Evolutionary conservation across 1,140 invertebrate species (phyloP).

Genomic region (Halesus radiatus): DNA sequence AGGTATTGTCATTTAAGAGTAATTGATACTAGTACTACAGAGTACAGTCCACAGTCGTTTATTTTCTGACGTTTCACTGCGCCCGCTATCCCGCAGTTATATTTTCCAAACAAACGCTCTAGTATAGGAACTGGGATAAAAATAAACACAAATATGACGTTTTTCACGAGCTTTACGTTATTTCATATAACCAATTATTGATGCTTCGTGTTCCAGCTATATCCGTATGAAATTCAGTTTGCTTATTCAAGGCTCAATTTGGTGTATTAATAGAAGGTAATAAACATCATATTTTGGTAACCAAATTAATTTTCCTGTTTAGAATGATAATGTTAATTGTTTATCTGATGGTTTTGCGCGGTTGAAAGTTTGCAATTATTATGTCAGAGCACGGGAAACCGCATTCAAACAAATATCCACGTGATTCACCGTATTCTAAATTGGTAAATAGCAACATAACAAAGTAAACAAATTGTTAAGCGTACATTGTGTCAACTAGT

Average conservation of each 20-base stretch:
- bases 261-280: conserved; percentile 7
- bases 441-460: too few species aligned
- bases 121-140: conserved; percentile 23
- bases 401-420: too few species aligned
- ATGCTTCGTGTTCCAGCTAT: background rate
- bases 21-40: too few species aligned
- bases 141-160: conserved; percentile 39
- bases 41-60: too few species aligned
- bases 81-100: too few species aligned
- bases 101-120: too few species aligned
- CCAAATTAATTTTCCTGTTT: conserved; percentile 15
- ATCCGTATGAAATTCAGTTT: conserved; percentile 3
- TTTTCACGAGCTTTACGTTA: conserved; percentile 23
- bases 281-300: conserved; percentile 18
- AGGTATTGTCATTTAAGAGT: too few species aligned
- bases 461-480: too few species aligned
- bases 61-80: too few species aligned
- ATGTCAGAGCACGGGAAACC: background rate
- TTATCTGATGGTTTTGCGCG: background rate
- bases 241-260: background rate
- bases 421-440: too few species aligned
- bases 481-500: too few species aligned
- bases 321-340: too few species aligned
- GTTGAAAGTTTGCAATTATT: background rate
- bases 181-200: conserved; percentile 23